Conservation (phyloP, 2,888 invertebrate genomes). For the Sicus ferrugineus region DNA sequence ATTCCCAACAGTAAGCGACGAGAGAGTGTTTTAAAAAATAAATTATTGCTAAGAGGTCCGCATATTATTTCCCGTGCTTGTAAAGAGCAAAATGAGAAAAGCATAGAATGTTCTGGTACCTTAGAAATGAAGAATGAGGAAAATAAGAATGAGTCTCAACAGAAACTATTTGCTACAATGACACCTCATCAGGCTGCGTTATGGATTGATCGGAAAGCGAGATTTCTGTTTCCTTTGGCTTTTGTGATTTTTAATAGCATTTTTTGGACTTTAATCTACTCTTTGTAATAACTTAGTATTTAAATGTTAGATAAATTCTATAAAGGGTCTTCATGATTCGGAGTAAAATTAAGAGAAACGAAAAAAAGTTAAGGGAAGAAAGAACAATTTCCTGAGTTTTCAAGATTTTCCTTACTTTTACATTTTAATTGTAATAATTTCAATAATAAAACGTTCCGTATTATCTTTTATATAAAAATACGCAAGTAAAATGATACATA, state of each 20-base stretch:
- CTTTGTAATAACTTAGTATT: slow-evolving; percentile 44
- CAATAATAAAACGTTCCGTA: too few species aligned
- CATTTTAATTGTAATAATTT: too few species aligned
- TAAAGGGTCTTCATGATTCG: too few species aligned
- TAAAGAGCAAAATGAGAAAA: slow-evolving; percentile 2
- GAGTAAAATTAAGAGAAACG: too few species aligned
- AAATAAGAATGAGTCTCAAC: slow-evolving; percentile 36
- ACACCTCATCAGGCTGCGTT: slow-evolving; percentile 87
- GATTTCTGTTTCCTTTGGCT: slow-evolving; percentile 78
- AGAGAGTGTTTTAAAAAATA: slow-evolving; percentile 9
- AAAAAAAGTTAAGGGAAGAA: too few species aligned
- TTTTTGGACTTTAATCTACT: slow-evolving; percentile 80
- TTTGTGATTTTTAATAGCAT: slow-evolving; percentile 82
- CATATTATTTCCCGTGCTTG: neutral
- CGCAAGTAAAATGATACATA: too few species aligned
- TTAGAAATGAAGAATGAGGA: slow-evolving; percentile 61
- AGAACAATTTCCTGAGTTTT: too few species aligned
- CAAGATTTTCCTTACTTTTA: too few species aligned
- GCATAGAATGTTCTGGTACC: slow-evolving; percentile 66
- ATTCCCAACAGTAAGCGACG: slow-evolving; percentile 81
- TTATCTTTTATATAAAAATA: too few species aligned
- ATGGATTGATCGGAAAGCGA: slow-evolving; percentile 81
- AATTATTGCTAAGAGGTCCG: slow-evolving; percentile 64
- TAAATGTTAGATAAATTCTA: too few species aligned
- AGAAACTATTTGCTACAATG: slow-evolving; percentile 77